These are phyloP conservation scores for Bambusicola thoracicus DNA, from an alignment of 2,113 vertebrate genomes.

Conservation along the genomic window DNA sequence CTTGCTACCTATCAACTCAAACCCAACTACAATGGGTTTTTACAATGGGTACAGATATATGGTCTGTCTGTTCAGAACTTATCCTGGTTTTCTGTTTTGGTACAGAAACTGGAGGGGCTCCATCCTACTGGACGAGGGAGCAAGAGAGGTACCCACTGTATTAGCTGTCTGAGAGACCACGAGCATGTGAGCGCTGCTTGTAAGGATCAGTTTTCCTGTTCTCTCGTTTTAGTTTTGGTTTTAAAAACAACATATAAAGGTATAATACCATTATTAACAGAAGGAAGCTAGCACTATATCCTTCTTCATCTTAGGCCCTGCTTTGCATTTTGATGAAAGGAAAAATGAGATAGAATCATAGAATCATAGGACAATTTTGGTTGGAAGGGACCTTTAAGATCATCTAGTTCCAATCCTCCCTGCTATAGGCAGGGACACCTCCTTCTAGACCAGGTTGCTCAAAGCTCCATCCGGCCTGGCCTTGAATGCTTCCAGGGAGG, in stretches of 20 bases:
- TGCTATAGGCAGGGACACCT: no score
- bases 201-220: not conserved
- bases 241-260: not conserved
- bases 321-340: conserved; percentile 16
- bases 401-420: no score
- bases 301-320: not conserved
- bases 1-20: not conserved
- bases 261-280: not conserved
- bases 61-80: not conserved
- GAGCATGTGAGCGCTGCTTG: not conserved
- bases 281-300: conserved; percentile 8
- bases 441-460: no score
- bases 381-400: no score
- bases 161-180: not conserved
- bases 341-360: not conserved
- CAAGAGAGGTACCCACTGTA: not conserved
- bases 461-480: no score
- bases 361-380: no score
- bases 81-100: not conserved
- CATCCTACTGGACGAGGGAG: not conserved
- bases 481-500: no score
- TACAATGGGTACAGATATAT: rapidly evolving
- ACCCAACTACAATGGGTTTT: not conserved
- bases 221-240: not conserved
- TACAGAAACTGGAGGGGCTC: not conserved